Percentiles rank a stretch among this genome's conserved stretches.
These are phyloP conservation scores for Portevinia maculata DNA, from an alignment of 2,888 invertebrate species.

Conservation along the genomic window DNA sequence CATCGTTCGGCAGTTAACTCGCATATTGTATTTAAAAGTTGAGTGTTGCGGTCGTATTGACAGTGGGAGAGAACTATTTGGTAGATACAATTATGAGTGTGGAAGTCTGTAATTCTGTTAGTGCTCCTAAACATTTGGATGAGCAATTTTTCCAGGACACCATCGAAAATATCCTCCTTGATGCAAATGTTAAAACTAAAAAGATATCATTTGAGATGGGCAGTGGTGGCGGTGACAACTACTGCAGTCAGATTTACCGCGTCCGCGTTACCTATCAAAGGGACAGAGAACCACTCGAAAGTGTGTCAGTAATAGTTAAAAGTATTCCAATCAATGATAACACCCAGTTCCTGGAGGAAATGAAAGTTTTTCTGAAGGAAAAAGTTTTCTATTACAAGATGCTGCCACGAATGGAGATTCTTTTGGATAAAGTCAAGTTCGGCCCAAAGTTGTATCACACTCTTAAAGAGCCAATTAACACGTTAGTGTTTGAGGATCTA, in stretches of 20 bases:
- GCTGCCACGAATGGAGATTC: slow-evolving; percentile 79
- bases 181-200: slow-evolving; percentile 41
- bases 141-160: slow-evolving; percentile 72
- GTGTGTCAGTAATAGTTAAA: slow-evolving; percentile 75
- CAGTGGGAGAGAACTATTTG: too few species aligned
- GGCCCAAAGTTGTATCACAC: slow-evolving; percentile 71
- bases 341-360: slow-evolving; percentile 77
- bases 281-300: slow-evolving; percentile 9
- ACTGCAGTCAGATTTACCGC: slow-evolving; percentile 76
- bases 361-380: slow-evolving; percentile 81
- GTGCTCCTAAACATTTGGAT: slow-evolving; percentile 55
- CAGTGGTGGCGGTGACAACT: slow-evolving; percentile 75
- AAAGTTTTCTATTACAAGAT: slow-evolving; percentile 78
- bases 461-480: slow-evolving; percentile 51
- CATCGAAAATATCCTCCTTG: slow-evolving; percentile 67
- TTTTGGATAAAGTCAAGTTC: slow-evolving; percentile 75
- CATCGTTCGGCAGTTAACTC: too few species aligned
- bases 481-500: slow-evolving; percentile 80
- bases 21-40: too few species aligned
- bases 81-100: too few species aligned
- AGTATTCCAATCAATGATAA: slow-evolving; percentile 69
- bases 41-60: too few species aligned
- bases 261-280: slow-evolving; percentile 59
- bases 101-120: slow-evolving; percentile 53
- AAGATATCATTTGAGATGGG: slow-evolving; percentile 69